Base-by-base conservation (phyloP, 2,888 invertebrate genomes). In the Panopea generosa region DNA sequence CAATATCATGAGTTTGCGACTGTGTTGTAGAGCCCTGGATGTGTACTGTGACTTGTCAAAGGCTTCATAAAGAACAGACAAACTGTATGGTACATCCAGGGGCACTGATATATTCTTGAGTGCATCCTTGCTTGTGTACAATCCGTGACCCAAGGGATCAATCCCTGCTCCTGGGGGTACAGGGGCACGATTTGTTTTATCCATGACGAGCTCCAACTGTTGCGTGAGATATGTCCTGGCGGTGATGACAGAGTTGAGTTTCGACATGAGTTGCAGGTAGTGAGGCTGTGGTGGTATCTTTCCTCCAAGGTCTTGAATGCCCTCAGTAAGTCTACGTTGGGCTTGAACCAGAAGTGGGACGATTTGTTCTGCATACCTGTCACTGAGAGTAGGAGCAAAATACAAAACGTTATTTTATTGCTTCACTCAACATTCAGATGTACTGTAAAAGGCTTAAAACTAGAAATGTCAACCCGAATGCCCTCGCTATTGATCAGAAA, bases 331-430 rank as follows among this genome's bases (percentile, higher is more conserved):
- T 49, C 86, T 84, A 9, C 89, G 75, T 82, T 93, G 92, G 14
- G 91, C 91, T 61, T 91, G 90, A 2, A 92, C 87, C 62, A 93
- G 67, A 18, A 92, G 75, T 2, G 92, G 92, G 24, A 89, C 72
- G 20, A 92, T 86, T 66, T 90, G 90, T 69, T 92, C 91, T 11
- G 90, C 88, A 84, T 92, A 91, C 7, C 92, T 83, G 62, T 91
- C 87, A 82, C 92, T 92, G 85, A 22, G 82, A n/a, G 16, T 9
- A 45, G 11, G 33, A 33, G 33, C 4, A 11, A 7, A 33, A 33
- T 7, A 33, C 33, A 33, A 11, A 33, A 33, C n/a, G n/a, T n/a
- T n/a, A n/a, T n/a, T n/a, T n/a, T n/a, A n/a, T n/a, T n/a, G n/a
- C n/a, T n/a, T n/a, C n/a, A n/a, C n/a, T n/a, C n/a, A n/a, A n/a